A percentile compares a stretch with the other conserved stretches of the same genome.
phyloP scores from a whole-genome alignment of 1,140 invertebrate species.

The Microvelia longipes region DNA sequence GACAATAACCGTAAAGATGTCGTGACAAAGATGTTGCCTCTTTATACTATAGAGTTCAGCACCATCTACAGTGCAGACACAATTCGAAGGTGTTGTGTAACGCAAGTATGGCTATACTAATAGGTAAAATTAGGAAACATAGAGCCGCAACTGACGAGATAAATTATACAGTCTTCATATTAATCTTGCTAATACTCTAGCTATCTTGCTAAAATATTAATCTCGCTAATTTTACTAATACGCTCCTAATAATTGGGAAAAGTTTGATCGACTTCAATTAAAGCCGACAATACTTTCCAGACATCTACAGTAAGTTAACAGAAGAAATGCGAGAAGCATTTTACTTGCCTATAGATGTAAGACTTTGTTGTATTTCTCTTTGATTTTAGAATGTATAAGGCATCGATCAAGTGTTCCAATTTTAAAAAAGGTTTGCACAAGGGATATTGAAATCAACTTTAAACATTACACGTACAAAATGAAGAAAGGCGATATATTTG shows the following conservation, averaged over 20 bases:
- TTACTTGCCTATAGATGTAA: not conserved
- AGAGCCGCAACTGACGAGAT: too few species aligned
- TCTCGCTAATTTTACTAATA: not conserved
- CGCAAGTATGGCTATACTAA: too few species aligned
- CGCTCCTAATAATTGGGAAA: not conserved
- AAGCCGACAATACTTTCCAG: too few species aligned
- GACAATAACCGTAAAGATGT: too few species aligned
- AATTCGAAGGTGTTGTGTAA: too few species aligned
- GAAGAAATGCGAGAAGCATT: not conserved
- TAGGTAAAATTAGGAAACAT: too few species aligned
- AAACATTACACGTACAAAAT: not conserved
- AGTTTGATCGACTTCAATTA: not conserved
- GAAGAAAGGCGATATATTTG: not conserved
- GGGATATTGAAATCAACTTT: not conserved
- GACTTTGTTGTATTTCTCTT: not conserved
- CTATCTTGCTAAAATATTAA: not conserved
- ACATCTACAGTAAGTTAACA: not conserved
- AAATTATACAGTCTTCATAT: too few species aligned
- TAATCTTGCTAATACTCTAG: too few species aligned
- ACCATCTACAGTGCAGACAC: too few species aligned
- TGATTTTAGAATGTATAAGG: not conserved
- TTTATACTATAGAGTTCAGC: too few species aligned
- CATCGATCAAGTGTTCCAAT: not conserved
- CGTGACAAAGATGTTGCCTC: too few species aligned
- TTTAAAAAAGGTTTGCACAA: not conserved